Conservation (phyloP, 2,113 vertebrate genomes). For the Ptilonorhynchus violaceus region DNA sequence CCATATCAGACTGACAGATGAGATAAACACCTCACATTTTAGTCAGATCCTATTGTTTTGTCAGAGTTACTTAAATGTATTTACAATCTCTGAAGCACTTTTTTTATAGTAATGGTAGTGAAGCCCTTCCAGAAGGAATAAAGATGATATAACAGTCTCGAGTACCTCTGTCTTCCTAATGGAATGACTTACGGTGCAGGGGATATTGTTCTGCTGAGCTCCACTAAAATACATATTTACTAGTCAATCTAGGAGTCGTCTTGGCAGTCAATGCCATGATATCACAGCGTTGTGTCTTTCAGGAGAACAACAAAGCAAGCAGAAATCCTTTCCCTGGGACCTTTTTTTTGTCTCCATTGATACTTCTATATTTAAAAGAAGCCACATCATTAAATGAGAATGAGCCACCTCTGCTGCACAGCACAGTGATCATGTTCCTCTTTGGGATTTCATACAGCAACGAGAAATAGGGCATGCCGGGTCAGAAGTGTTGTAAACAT, state of each 20-base stretch:
- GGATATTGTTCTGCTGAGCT: constrained; percentile 31
- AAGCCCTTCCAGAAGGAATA: constrained; percentile 48
- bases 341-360: neutral
- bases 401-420: neutral
- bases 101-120: constrained; percentile 56
- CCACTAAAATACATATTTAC: constrained; percentile 59
- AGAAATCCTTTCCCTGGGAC: neutral
- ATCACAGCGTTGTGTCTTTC: neutral
- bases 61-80: constrained; percentile 54
- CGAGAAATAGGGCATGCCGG: neutral
- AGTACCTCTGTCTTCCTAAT: constrained; percentile 63
- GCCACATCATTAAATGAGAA: neutral
- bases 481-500: neutral
- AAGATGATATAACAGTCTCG: constrained; percentile 42
- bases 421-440: neutral
- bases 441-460: neutral
- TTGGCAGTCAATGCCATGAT: constrained; percentile 27
- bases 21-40: constrained; percentile 52
- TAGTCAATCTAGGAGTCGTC: constrained; percentile 34
- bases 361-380: constrained; percentile 43
- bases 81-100: constrained; percentile 25
- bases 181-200: constrained; percentile 63
- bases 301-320: constrained; percentile 31
- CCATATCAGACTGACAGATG: constrained; percentile 10
- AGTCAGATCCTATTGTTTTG: constrained; percentile 48